Conservation (phyloP, 2,888 invertebrate species). For the Chamaedrilus cognettii region DNA sequence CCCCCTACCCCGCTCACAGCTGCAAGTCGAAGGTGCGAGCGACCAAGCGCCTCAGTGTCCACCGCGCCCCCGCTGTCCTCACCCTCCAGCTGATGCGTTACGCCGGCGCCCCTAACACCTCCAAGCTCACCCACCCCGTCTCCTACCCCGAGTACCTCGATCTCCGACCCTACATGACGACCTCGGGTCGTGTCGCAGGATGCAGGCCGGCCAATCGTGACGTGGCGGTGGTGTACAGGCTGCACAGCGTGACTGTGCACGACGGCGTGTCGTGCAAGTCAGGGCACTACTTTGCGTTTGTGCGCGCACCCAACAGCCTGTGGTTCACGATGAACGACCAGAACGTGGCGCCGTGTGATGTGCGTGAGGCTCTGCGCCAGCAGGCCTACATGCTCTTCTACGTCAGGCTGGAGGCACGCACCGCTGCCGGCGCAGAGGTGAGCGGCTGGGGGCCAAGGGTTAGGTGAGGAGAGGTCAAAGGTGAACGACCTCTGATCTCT, state of each 20-base stretch:
- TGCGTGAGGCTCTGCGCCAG: constrained; percentile 70
- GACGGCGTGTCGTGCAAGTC: constrained; percentile 88
- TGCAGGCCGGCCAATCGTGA: background rate
- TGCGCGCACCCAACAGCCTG: constrained; percentile 78
- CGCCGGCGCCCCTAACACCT: background rate
- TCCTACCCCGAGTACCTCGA: constrained; percentile 75
- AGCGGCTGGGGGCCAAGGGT: too few species aligned
- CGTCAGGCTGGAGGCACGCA: constrained; percentile 28
- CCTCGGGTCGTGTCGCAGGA: too few species aligned
- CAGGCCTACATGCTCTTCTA: constrained; percentile 90
- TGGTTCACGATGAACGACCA: constrained; percentile 92
- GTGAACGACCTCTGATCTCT: too few species aligned
- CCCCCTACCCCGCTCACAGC: too few species aligned
- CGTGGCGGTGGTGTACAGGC: constrained; percentile 65
- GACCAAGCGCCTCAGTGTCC: constrained; percentile 89
- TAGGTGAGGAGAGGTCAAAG: too few species aligned
- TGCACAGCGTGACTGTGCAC: constrained; percentile 90
- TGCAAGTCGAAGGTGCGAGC: constrained; percentile 94
- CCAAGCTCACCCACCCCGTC: constrained; percentile 85
- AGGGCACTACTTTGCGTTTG: constrained; percentile 91
- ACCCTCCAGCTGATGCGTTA: constrained; percentile 90
- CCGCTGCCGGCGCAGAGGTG: too few species aligned
- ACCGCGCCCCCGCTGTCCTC: constrained; percentile 87
- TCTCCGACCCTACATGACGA: constrained; percentile 67
- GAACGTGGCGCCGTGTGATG: constrained; percentile 62